Evolutionary conservation across 2,888 invertebrate genomes (phyloP).

Genomic region (Sinodicranocentrus sp.): DNA sequence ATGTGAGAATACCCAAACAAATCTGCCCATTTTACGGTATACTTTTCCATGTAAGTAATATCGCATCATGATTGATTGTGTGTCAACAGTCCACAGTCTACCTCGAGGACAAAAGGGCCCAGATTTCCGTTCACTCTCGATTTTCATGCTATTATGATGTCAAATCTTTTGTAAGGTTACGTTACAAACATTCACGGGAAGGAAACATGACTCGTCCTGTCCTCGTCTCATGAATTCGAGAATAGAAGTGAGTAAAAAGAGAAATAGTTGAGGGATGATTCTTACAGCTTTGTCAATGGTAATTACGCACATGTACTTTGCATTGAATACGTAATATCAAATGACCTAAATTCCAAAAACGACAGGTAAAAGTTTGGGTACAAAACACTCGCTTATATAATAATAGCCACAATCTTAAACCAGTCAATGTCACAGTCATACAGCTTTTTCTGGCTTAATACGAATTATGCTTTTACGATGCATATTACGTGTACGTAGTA

Average conservation of each 20-base stretch:
- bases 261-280: neutral
- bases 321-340: constrained; percentile 9
- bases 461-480: too few species aligned
- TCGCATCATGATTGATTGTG: too few species aligned
- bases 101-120: too few species aligned
- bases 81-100: too few species aligned
- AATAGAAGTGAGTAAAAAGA: neutral
- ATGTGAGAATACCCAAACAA: constrained; percentile 13
- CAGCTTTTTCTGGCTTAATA: constrained; percentile 16
- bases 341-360: constrained; percentile 34
- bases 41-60: too few species aligned
- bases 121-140: too few species aligned
- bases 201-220: neutral
- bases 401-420: neutral
- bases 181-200: too few species aligned
- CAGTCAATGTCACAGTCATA: constrained; percentile 26
- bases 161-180: neutral
- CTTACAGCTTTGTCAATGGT: too few species aligned
- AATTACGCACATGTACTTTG: neutral
- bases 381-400: neutral
- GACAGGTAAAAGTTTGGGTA: constrained; percentile 25
- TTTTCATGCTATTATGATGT: too few species aligned
- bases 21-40: too few species aligned
- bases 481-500: too few species aligned
- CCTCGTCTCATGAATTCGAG: constrained; percentile 1